Percentiles rank a stretch among this genome's conserved stretches.
These are phyloP conservation scores for Porites lobata DNA, from an alignment of 92 coral and sea anemone species.

Conservation along the genomic window DNA sequence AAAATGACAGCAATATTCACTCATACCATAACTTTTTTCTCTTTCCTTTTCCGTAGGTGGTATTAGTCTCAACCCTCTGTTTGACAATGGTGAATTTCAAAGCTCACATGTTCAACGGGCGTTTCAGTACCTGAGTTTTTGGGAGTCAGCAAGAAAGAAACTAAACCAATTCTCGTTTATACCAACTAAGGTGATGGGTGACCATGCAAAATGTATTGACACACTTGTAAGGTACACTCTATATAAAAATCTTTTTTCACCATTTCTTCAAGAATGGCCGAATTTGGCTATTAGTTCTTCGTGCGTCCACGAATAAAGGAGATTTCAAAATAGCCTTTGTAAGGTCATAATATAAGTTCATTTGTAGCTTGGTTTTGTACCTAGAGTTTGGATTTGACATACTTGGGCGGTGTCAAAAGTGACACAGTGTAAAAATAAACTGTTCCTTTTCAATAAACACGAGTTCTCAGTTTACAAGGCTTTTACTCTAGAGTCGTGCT, in stretches of 20 bases:
- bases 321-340: no score
- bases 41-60: neutral
- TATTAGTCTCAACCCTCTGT: slow-evolving; percentile 62
- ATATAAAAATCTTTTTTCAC: neutral
- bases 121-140: slow-evolving; percentile 82
- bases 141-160: slow-evolving; percentile 43
- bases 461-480: no score
- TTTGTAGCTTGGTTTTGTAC: no score
- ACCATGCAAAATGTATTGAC: slow-evolving; percentile 82
- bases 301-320: no score
- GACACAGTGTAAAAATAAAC: no score
- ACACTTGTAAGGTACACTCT: slow-evolving; percentile 64
- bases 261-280: neutral
- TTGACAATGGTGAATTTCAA: slow-evolving; percentile 75
- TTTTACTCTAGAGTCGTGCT: no score
- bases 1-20: no score
- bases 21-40: neutral
- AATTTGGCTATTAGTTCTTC: no score
- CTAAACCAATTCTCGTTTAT: slow-evolving; percentile 73
- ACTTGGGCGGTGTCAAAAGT: no score
- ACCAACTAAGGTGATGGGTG: slow-evolving; percentile 70
- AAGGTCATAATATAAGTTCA: no score
- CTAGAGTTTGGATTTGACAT: no score
- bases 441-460: no score
- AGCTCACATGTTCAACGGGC: slow-evolving; percentile 84